A percentile compares a stretch with the other conserved stretches of the same genome.
Conservation (phyloP, 2,888 invertebrate species). For the Stenchaetothrips biformis region DNA sequence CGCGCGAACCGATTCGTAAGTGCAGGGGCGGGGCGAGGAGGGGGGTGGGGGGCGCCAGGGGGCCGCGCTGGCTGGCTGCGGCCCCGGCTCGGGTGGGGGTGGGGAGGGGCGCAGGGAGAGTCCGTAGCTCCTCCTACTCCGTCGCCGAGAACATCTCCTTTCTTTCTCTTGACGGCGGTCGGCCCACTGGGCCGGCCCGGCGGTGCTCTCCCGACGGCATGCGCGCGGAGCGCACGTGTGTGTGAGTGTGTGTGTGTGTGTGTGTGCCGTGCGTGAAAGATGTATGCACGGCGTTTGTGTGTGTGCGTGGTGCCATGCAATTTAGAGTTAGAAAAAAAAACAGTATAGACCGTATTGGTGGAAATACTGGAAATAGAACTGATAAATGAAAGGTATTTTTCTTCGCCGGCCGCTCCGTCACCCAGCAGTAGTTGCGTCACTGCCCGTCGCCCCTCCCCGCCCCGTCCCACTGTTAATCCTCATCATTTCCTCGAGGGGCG, state of each 20-base stretch:
- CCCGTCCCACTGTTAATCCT: background rate
- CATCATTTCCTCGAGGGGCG: background rate
- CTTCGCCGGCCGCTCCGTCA: background rate
- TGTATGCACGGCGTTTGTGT: no score
- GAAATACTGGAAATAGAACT: background rate
- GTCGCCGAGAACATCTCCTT: no score
- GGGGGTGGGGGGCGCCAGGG: slow-evolving; percentile 31
- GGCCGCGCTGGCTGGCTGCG: slow-evolving; percentile 3
- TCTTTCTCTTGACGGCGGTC: no score
- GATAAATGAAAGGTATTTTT: background rate
- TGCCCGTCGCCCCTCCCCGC: background rate
- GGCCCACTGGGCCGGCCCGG: no score
- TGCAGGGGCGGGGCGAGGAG: slow-evolving; percentile 44
- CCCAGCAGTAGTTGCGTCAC: background rate
- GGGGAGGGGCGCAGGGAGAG: slow-evolving; percentile 41
- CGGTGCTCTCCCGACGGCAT: no score
- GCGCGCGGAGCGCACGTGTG: no score
- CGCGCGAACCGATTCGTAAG: slow-evolving; percentile 42
- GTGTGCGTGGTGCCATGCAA: no score
- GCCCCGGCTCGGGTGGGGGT: slow-evolving; percentile 39
- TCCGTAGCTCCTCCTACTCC: slow-evolving; percentile 30
- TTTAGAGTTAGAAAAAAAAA: no score
- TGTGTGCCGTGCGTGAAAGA: no score
- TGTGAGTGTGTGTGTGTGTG: no score
- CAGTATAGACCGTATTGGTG: background rate